A percentile compares a stretch with the other conserved stretches of the same genome.
Evolutionary conservation across 1,140 invertebrate genomes (phyloP).

Genomic region (Heterodera carotae): DNA sequence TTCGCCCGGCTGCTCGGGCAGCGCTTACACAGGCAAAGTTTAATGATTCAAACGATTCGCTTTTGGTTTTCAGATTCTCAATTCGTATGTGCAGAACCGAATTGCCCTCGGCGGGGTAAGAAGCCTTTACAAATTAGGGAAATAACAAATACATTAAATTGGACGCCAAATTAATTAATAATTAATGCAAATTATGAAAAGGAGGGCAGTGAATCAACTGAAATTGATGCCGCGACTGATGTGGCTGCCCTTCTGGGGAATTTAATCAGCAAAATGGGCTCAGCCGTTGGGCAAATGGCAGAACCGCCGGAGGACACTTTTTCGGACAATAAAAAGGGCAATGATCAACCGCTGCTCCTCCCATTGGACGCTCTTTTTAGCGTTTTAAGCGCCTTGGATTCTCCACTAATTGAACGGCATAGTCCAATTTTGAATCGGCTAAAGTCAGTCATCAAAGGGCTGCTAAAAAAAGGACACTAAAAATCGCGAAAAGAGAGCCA

Average conservation of each 20-base stretch:
- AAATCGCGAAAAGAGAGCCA: too few relatives aligned
- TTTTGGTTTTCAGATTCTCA: constrained; percentile 8
- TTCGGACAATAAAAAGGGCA: background rate
- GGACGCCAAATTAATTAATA: background rate
- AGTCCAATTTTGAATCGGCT: constrained; percentile 12
- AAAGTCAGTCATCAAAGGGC: constrained; percentile 12
- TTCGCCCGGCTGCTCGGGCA: constrained; percentile 24
- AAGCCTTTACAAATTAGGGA: background rate
- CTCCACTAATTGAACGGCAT: constrained; percentile 1
- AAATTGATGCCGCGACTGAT: constrained; percentile 16
- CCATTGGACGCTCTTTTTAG: constrained; percentile 23
- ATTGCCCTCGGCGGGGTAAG: constrained; percentile 4
- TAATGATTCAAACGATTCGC: background rate
- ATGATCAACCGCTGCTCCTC: constrained; percentile 11
- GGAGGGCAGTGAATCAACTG: background rate
- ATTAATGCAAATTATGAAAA: background rate
- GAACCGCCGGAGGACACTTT: background rate
- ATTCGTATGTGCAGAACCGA: constrained; percentile 24
- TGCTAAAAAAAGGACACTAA: too few relatives aligned
- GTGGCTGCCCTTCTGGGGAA: constrained; percentile 15
- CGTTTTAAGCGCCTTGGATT: constrained; percentile 20
- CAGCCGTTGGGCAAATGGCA: background rate
- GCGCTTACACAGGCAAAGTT: constrained; percentile 14
- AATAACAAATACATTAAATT: background rate
- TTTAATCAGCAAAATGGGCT: constrained; percentile 17